Evolutionary conservation across 2,113 vertebrate species (phyloP).

Genomic region (Proteles cristata): DNA sequence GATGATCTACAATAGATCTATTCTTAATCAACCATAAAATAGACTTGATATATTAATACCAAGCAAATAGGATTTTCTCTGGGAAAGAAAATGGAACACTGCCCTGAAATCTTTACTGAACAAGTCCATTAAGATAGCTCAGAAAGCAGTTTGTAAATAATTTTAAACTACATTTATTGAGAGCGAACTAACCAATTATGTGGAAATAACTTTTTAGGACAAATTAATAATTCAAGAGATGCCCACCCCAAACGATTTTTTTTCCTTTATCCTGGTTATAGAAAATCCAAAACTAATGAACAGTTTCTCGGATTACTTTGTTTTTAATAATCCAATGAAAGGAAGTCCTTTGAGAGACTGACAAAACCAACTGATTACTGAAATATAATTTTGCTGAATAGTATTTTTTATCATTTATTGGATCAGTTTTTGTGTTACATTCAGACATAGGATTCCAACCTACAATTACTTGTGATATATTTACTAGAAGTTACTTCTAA

Average conservation of each 20-base stretch:
- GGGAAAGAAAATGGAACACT: not conserved
- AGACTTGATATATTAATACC: not conserved
- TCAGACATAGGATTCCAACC: not conserved
- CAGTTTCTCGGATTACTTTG: not conserved
- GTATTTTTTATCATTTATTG: not conserved
- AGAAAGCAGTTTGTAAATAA: not conserved
- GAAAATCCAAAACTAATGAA: not conserved
- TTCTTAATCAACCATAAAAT: conserved; percentile 34
- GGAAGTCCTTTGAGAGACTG: not conserved
- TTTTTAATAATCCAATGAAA: not conserved
- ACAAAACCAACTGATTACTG: not conserved
- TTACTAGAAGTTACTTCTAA: not conserved
- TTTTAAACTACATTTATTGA: not conserved
- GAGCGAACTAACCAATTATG: not conserved
- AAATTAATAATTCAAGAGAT: not conserved
- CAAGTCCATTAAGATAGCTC: not conserved
- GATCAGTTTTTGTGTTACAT: not conserved
- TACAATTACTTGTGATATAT: not conserved
- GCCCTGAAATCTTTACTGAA: not conserved
- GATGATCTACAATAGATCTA: conserved; percentile 10
- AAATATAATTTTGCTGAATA: not conserved
- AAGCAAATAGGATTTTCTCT: not conserved
- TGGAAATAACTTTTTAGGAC: not conserved
- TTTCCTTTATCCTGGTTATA: not conserved
- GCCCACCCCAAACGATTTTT: not conserved